These are phyloP conservation scores for Cylas formicarius DNA, from an alignment of 1,140 invertebrate genomes.

Conservation along the genomic window DNA sequence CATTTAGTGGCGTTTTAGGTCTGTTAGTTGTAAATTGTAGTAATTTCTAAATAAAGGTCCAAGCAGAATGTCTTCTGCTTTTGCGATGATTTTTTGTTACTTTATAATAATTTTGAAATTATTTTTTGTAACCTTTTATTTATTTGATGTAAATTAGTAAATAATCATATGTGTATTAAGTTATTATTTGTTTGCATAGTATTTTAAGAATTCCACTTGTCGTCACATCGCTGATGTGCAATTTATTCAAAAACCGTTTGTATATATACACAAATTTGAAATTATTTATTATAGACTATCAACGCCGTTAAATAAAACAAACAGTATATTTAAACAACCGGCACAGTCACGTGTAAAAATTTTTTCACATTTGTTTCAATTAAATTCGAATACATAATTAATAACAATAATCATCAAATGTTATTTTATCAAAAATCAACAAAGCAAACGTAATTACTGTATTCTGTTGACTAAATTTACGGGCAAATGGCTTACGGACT, in stretches of 20 bases:
- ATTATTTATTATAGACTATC: background rate
- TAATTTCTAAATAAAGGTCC: too few relatives aligned
- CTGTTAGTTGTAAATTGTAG: too few relatives aligned
- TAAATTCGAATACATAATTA: constrained; percentile 18
- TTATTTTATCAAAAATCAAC: constrained; percentile 19
- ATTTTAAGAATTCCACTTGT: background rate
- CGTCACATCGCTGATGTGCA: background rate
- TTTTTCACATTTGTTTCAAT: constrained; percentile 6
- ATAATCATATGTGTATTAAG: background rate
- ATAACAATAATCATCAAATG: constrained; percentile 21
- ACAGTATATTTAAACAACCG: constrained; percentile 13
- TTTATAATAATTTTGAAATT: too few relatives aligned
- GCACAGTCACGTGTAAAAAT: background rate
- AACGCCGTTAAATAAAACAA: constrained; percentile 10
- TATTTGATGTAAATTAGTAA: constrained; percentile 4
- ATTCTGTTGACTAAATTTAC: constrained; percentile 18
- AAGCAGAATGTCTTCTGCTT: too few relatives aligned
- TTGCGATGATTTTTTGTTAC: too few relatives aligned
- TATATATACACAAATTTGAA: background rate
- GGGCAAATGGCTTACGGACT: constrained; percentile 15
- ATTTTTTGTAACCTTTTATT: too few relatives aligned
- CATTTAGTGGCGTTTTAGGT: too few relatives aligned
- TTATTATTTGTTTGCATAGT: background rate
- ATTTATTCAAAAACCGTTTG: background rate
- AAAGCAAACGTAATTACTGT: constrained; percentile 14